Conservation (phyloP, 1,140 invertebrate species). For the Lineus longissimus region DNA sequence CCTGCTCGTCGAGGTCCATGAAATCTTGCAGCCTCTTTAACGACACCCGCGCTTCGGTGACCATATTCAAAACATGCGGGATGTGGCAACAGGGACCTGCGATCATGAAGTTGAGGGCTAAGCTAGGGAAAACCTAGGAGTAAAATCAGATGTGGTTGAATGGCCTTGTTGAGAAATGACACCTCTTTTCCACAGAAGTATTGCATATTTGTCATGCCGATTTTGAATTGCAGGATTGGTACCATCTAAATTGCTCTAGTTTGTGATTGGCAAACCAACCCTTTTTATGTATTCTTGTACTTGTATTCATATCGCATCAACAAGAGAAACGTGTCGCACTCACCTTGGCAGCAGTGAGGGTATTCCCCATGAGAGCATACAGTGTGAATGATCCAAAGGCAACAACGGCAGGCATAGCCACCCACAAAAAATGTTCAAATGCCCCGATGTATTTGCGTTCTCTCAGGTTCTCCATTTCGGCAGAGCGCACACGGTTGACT, state of each 20-base stretch:
- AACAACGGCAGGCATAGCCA: constrained; percentile 94
- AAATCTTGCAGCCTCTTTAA: constrained; percentile 55
- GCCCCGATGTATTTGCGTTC: constrained; percentile 95
- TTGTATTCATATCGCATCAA: no score
- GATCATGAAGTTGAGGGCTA: constrained; percentile 95
- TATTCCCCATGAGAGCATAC: constrained; percentile 78
- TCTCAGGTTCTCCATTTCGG: constrained; percentile 47
- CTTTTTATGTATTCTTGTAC: no score
- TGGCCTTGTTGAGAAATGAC: no score
- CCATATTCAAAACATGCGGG: constrained; percentile 96
- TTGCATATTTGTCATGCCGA: no score
- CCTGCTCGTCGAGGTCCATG: constrained; percentile 40
- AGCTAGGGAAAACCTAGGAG: constrained; percentile 78
- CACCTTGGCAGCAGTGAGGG: constrained; percentile 79
- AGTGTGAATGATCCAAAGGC: constrained; percentile 86
- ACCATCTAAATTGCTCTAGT: no score
- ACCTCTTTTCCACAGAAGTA: no score
- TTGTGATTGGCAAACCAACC: no score
- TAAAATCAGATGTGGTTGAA: constrained; percentile 13
- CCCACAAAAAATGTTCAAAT: constrained; percentile 98
- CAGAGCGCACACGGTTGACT: constrained; percentile 54
- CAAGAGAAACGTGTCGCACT: no score
- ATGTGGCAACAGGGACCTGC: constrained; percentile 93
- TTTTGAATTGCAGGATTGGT: no score
- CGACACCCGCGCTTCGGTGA: constrained; percentile 80